Evolutionary conservation across 1,140 invertebrate species (phyloP).

Genomic region (Panagrolaimus sp.): DNA sequence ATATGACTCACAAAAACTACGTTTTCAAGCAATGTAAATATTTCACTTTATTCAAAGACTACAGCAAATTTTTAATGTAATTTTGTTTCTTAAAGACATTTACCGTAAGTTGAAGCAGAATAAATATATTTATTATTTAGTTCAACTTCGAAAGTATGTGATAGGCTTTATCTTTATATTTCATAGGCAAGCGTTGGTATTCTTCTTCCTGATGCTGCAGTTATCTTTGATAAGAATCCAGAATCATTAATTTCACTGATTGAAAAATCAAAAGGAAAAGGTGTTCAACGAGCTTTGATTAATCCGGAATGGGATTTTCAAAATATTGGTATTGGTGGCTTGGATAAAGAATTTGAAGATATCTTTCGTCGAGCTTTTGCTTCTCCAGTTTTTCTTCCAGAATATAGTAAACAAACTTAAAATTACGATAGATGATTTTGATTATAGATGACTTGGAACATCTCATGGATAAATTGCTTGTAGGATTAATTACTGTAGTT

Average conservation of each 20-base stretch:
- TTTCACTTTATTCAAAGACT: too few species aligned
- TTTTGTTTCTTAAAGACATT: too few species aligned
- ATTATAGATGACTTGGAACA: constrained; percentile 98
- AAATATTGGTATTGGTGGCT: constrained; percentile 96
- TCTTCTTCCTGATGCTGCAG: constrained; percentile 70
- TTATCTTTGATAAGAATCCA: constrained; percentile 64
- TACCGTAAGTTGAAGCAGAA: too few species aligned
- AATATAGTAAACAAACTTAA: constrained; percentile 86
- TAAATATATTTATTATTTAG: too few species aligned
- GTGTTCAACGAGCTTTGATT: constrained; percentile 77
- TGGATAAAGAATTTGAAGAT: constrained; percentile 94
- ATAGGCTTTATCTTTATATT: constrained; percentile 13
- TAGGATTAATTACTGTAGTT: background rate
- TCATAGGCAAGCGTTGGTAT: constrained; percentile 62
- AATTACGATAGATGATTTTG: constrained; percentile 80
- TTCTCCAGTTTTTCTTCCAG: constrained; percentile 92
- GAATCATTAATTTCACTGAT: constrained; percentile 76
- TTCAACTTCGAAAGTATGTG: too few species aligned
- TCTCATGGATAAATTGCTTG: constrained; percentile 67
- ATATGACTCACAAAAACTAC: too few species aligned
- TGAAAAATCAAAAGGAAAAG: constrained; percentile 2
- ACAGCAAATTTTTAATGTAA: too few species aligned
- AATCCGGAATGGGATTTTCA: constrained; percentile 98
- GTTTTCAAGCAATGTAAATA: too few species aligned
- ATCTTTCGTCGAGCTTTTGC: constrained; percentile 97